These are phyloP conservation scores for Danaus plexippus DNA, from an alignment of 1,140 invertebrate species.

Conservation along the genomic window DNA sequence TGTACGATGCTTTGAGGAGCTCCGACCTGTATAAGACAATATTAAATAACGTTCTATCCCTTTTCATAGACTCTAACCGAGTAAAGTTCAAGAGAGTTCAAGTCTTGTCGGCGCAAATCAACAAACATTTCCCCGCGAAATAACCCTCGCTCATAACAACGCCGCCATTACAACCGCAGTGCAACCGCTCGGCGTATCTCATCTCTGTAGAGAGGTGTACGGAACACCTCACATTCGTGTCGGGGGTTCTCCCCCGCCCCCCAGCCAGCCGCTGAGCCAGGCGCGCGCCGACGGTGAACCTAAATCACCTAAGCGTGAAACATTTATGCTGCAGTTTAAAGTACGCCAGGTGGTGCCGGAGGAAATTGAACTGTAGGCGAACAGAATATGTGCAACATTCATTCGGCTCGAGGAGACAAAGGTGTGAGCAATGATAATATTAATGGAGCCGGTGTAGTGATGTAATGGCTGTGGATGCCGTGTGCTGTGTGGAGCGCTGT, in stretches of 20 bases:
- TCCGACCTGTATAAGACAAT: no score
- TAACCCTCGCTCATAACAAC: background rate
- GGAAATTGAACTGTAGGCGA: slow-evolving; percentile 1
- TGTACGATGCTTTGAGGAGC: no score
- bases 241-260: no score
- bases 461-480: slow-evolving; percentile 7
- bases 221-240: no score
- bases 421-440: slow-evolving; percentile 15
- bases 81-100: slow-evolving; percentile 3
- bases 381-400: background rate
- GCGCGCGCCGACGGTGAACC: slow-evolving; percentile 1
- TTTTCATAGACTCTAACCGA: no score
- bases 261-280: no score
- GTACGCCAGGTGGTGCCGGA: background rate
- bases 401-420: background rate
- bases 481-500: background rate
- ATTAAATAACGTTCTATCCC: no score
- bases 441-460: slow-evolving; percentile 9
- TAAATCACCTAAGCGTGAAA: slow-evolving; percentile 29
- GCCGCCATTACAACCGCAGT: slow-evolving; percentile 1
- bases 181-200: slow-evolving; percentile 9
- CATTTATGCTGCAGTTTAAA: slow-evolving; percentile 19
- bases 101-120: slow-evolving; percentile 5
- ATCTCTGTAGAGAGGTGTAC: slow-evolving; percentile 5
- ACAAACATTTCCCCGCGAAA: slow-evolving; percentile 1